Evolutionary conservation across 2,113 vertebrate genomes (phyloP).

Genomic region (Brachyhypopomus occidentalis): DNA sequence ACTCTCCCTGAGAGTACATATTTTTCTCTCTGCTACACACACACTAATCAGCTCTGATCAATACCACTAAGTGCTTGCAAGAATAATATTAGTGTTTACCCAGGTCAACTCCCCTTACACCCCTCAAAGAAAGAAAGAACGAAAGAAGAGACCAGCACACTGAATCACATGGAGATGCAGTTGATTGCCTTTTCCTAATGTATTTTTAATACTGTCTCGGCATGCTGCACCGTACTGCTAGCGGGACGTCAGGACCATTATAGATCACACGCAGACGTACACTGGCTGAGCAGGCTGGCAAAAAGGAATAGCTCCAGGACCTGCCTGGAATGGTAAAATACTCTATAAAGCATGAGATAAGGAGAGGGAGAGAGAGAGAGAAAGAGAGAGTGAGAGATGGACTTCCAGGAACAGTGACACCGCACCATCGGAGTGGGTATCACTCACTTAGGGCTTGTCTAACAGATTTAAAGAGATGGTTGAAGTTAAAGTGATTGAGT

Average conservation of each 20-base stretch:
- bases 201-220: slow-evolving; percentile 60
- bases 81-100: slow-evolving; percentile 34
- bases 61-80: slow-evolving; percentile 37
- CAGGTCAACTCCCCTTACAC: slow-evolving; percentile 41
- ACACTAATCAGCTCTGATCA: slow-evolving; percentile 40
- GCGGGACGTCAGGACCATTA: slow-evolving; percentile 56
- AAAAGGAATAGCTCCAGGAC: slow-evolving; percentile 18
- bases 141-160: not conserved
- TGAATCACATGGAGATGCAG: not conserved
- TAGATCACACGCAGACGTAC: slow-evolving; percentile 58
- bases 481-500: not conserved
- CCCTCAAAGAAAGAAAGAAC: not conserved
- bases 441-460: slow-evolving; percentile 1
- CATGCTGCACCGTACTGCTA: slow-evolving; percentile 50
- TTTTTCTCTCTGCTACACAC: not conserved
- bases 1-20: slow-evolving; percentile 12
- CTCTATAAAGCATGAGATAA: slow-evolving; percentile 19
- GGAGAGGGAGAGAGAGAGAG: not conserved
- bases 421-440: not conserved
- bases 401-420: slow-evolving; percentile 2
- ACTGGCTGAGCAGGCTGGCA: slow-evolving; percentile 27
- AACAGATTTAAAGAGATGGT: not conserved
- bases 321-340: slow-evolving; percentile 46
- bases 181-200: slow-evolving; percentile 48
- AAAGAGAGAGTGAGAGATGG: not conserved